phyloP scores from a whole-genome alignment of 2,797 vertebrate species.

The Syngnathus rostellatus region DNA sequence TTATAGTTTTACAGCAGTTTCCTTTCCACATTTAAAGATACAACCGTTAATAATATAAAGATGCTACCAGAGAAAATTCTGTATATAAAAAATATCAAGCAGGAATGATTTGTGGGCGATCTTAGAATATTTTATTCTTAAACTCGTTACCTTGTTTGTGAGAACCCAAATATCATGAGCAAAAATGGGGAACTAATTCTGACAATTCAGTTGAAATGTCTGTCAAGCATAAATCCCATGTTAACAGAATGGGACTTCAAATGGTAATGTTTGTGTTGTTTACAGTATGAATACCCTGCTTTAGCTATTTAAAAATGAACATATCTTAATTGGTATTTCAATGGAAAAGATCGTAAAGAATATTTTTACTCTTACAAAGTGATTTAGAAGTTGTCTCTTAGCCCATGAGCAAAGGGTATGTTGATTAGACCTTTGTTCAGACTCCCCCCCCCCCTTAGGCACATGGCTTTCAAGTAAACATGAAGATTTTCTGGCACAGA shows the following conservation, averaged over 20 bases:
- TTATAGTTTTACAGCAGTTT: not conserved
- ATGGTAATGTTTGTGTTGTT: conserved; percentile 29
- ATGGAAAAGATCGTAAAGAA: conserved; percentile 27
- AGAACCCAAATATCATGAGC: not conserved
- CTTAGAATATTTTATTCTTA: not conserved
- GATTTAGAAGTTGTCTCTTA: conserved; percentile 34
- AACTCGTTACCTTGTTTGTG: not conserved
- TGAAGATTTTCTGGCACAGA: not conserved
- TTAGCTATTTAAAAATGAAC: conserved; percentile 15
- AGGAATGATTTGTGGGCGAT: not conserved
- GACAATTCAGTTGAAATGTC: not conserved
- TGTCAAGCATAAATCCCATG: not conserved
- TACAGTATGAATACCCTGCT: conserved; percentile 24
- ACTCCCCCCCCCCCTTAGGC: conserved; percentile 6
- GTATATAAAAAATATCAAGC: not conserved
- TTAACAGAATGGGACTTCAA: conserved; percentile 20
- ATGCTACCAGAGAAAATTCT: no score
- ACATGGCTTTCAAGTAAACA: conserved; percentile 20
- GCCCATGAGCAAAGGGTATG: conserved; percentile 26
- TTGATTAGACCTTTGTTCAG: conserved; percentile 9
- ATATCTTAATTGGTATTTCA: conserved; percentile 22
- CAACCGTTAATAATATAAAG: not conserved
- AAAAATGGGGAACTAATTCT: not conserved
- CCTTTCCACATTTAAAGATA: not conserved
- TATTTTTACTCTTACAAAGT: conserved; percentile 26